Evolutionary conservation across 2,113 vertebrate genomes (phyloP), one percentile per base, ranked within the genome.

Genomic region (Macrotus californicus): DNA sequence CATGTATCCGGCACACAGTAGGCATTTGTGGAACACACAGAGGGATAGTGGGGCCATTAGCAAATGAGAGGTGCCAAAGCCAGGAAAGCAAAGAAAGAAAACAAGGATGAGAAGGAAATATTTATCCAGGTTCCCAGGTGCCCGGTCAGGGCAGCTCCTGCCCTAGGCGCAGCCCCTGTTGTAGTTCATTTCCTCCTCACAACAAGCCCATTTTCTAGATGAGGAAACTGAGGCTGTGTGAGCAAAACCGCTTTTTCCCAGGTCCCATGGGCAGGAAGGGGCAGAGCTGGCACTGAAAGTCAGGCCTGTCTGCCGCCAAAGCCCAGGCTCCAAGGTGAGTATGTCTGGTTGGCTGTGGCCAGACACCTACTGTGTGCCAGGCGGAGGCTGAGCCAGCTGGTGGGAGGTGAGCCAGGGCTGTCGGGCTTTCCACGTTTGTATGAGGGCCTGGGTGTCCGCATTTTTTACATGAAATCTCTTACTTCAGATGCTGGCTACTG

Each of bases 341-440:
- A 59, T 6, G 0, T 12, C 39, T 7, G 5, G 46, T 22, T 69
- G 7, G 3, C 13, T 2, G 36, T 0, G 2, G 26, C 81, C 1
- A 12, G 22, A 39, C 10, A 61, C 76, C 93, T 46, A 6, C 75
- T 43, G 16, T 24, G 56, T 2, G 0, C n/a, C 43, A 6, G 39
- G 54, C 2, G 0, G 2, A 48, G n/a, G 9, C 88, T 26, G 50
- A 67, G 29, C 36, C 36, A 10, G 6, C 67, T 0, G 0, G 18
- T 2, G 11, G 48, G 9, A 26, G 4, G 5, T 1, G 41, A 61
- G 10, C 72, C 7, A 1, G 41, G 24, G 34, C 14, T 21, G 31
- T 31, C 36, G 7, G 41, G n/a, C 67, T 66, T 41, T 36, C 24
- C 0, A 18, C 1, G 0, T n/a, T 19, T 15, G 34, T 21, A 34